These are phyloP conservation scores for Orius laevigatus DNA, from an alignment of 1,140 invertebrate species.

Conservation along the genomic window DNA sequence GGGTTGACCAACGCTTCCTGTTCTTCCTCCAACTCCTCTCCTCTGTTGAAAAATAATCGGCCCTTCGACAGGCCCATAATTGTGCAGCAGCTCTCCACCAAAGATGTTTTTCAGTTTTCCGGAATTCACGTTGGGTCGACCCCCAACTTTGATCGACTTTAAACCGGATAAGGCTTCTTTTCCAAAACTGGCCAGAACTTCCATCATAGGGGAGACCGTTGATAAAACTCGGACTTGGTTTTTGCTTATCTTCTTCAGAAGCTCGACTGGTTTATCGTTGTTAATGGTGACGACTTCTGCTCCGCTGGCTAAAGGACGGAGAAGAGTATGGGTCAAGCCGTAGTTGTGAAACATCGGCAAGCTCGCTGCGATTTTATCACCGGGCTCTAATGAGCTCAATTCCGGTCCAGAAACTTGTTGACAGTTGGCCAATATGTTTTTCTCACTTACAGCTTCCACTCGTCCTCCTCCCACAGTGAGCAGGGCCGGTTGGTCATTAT, in stretches of 20 bases:
- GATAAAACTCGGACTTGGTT: conserved; percentile 1
- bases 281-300: neutral
- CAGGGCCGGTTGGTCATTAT: neutral
- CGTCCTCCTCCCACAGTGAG: neutral
- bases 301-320: neutral
- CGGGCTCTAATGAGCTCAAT: neutral
- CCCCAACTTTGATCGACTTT: conserved; percentile 1
- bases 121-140: neutral
- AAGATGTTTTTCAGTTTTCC: neutral
- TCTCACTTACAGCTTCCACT: neutral
- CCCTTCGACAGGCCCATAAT: conserved; percentile 2
- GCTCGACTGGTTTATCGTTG: too few species aligned
- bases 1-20: neutral
- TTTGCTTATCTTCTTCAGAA: neutral
- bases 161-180: conserved; percentile 1
- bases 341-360: conserved; percentile 7
- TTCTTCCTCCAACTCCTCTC: neutral
- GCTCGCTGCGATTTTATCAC: conserved; percentile 2
- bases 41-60: conserved; percentile 5
- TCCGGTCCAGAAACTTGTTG: neutral
- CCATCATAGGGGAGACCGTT: neutral
- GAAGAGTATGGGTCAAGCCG: conserved; percentile 1
- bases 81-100: conserved; percentile 2
- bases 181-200: neutral
- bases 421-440: conserved; percentile 5